phyloP scores from a whole-genome alignment of 2,888 invertebrate species.

The Linyphia triangularis region DNA sequence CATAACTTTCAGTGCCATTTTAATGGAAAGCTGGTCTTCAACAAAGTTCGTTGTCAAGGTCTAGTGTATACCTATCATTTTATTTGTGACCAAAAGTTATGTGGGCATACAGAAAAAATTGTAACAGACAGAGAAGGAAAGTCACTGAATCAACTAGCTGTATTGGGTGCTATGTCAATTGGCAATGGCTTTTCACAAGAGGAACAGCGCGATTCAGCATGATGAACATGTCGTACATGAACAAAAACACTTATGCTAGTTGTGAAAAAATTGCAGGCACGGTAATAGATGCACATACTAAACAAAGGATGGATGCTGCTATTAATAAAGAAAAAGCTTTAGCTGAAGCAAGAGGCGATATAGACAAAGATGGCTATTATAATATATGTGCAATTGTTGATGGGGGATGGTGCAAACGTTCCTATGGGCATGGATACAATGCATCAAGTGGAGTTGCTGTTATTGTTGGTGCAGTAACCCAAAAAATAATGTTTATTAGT shows the following conservation, averaged over 20 bases:
- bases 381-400: slow-evolving; percentile 11
- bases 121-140: background rate
- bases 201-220: slow-evolving; percentile 26
- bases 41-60: too few relatives aligned
- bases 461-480: background rate
- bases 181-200: slow-evolving; percentile 23
- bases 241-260: background rate
- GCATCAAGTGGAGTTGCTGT: background rate
- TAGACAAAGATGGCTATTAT: background rate
- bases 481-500: slow-evolving; percentile 9
- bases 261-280: background rate
- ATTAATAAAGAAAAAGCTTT: background rate
- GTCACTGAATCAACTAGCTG: background rate
- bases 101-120: background rate
- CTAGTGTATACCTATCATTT: too few relatives aligned
- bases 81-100: too few relatives aligned
- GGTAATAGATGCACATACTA: background rate
- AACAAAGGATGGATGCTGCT: background rate
- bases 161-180: slow-evolving; percentile 8
- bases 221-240: background rate
- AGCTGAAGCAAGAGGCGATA: background rate
- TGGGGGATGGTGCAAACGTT: slow-evolving; percentile 28
- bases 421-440: slow-evolving; percentile 25
- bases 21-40: too few relatives aligned
- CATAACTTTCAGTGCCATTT: too few relatives aligned